phyloP scores from a whole-genome alignment of 2,113 vertebrate species.

The Rhabdornis inornatus region DNA sequence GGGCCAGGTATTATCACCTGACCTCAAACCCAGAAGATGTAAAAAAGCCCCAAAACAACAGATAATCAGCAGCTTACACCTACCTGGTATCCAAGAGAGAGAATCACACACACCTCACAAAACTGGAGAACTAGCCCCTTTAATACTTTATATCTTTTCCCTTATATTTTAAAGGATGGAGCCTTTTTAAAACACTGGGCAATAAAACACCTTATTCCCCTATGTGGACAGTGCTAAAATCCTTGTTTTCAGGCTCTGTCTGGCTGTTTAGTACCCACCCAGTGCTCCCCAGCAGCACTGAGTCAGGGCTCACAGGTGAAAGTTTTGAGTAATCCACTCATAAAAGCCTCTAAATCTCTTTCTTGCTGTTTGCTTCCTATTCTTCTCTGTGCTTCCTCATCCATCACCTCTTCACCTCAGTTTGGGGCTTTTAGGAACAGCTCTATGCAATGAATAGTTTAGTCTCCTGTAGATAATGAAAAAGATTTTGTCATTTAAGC shows the following conservation, averaged over 20 bases:
- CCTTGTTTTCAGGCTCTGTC: accelerated
- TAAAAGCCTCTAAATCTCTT: not conserved
- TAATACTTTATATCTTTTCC: not conserved
- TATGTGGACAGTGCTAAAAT: accelerated
- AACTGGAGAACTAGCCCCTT: not conserved
- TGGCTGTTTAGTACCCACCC: not conserved
- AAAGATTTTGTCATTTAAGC: not conserved
- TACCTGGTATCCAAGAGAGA: not conserved
- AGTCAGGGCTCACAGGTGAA: not conserved
- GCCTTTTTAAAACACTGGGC: not conserved
- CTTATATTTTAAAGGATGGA: not conserved
- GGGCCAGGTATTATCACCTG: too few relatives aligned
- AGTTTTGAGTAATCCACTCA: not conserved
- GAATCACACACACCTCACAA: not conserved
- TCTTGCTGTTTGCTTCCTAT: not conserved
- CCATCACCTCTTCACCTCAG: not conserved
- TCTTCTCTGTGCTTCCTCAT: not conserved
- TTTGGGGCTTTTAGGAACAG: not conserved
- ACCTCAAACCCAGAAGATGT: not conserved
- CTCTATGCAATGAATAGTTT: not conserved
- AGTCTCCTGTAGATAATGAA: not conserved
- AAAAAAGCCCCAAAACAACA: not conserved
- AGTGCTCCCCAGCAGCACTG: not conserved
- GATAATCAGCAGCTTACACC: not conserved
- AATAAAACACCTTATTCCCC: not conserved